Evolutionary conservation across 2,888 invertebrate genomes (phyloP).

Genomic region (Chrysolina haemoptera): DNA sequence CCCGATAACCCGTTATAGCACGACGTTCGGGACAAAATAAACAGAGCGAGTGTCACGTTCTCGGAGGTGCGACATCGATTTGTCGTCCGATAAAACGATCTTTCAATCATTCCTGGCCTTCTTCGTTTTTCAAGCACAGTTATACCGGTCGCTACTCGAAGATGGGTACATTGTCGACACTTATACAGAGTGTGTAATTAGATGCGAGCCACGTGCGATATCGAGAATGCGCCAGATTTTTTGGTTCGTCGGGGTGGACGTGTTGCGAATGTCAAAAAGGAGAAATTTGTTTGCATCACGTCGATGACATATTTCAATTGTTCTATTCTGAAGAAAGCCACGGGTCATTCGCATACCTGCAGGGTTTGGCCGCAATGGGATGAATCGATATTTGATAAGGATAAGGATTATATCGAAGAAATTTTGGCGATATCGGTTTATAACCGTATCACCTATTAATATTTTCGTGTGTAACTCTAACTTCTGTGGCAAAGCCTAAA

Average conservation of each 20-base stretch:
- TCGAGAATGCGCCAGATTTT: constrained; percentile 40
- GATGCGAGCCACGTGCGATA: constrained; percentile 49
- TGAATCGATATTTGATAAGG: neutral
- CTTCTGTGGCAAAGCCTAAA: too few relatives aligned
- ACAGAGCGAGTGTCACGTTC: constrained; percentile 37
- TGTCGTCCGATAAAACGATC: constrained; percentile 57
- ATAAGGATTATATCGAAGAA: neutral
- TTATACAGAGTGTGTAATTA: constrained; percentile 34
- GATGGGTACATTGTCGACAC: constrained; percentile 37
- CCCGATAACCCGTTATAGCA: constrained; percentile 8
- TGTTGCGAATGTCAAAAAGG: constrained; percentile 31
- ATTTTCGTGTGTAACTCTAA: too few relatives aligned
- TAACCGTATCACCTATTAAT: too few relatives aligned
- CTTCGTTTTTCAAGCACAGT: constrained; percentile 39
- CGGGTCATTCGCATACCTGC: neutral
- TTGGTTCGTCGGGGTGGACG: constrained; percentile 30
- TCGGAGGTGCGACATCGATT: constrained; percentile 30
- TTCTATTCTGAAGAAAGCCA: neutral
- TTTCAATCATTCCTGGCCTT: constrained; percentile 50
- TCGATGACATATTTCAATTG: constrained; percentile 3
- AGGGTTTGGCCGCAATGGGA: neutral
- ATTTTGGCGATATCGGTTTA: too few relatives aligned
- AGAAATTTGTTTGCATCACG: constrained; percentile 24
- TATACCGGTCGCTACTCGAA: constrained; percentile 14
- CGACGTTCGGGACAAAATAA: constrained; percentile 29